Base-by-base conservation (phyloP, 2,888 invertebrate species). In the Bellardia bayeri region DNA sequence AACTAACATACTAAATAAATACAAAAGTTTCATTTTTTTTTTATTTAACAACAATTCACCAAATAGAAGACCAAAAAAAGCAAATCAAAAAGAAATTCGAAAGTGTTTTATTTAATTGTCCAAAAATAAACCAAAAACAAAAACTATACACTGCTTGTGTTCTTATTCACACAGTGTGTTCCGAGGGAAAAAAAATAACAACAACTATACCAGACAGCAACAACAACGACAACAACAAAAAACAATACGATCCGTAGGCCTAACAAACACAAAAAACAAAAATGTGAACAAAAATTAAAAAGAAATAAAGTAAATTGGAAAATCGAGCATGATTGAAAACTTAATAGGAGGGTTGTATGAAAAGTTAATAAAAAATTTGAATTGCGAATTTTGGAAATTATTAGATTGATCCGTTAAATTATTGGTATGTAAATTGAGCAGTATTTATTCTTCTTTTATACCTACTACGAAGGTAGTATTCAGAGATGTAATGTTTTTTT, bases 1-100 rank as follows among this genome's bases (percentile, higher is more conserved):
- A 30, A 51, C 5, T 7, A 30, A 72, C 64, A 16, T 68, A 58
- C 16, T 80, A 30, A 56, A 37, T 71, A 14, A 45, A 37, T 0
- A 58, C 33, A 66, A 64, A 78, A 72, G 9, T 76, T 76, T 42
- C 14, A 23, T 72, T 83, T 69, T n/a, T 49, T 13, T 45, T 45
- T 3, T 45, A 3, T 45, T 3, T 45, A 3, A 3, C 13, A 63
- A 14, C 33, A 63, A 63, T 37, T n/a, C 16, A 45, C 13, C 45
- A 45, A 45, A 45, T 40, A n/a, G 2, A 54, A 51, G 51, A 63
- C 40, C 14, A 14, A 16, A 64, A 42, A 49, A 64, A 51, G 3
- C 14, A 58, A 69, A 51, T 13, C 51, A 42, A 71, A 86, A 82
- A 74, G 86, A 87, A 87, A 87, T 87, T 87, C 72, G 87, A 87